phyloP scores from a whole-genome alignment of 1,140 invertebrate genomes.

The Coenobita brevimanus region DNA sequence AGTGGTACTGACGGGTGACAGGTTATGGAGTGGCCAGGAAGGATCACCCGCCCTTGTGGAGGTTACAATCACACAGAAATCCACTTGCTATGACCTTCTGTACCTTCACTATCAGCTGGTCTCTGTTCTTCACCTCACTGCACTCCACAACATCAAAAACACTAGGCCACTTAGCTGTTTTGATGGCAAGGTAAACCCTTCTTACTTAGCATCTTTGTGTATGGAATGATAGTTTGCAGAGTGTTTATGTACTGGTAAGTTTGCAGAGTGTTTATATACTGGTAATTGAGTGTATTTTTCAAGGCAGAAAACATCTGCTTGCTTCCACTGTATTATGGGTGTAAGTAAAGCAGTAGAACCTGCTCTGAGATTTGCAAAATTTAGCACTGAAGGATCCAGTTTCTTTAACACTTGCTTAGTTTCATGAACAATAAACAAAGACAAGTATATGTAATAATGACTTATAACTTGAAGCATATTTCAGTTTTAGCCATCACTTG shows the following conservation, averaged over 20 bases:
- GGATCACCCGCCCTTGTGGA: slow-evolving; percentile 72
- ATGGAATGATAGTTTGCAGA: neutral
- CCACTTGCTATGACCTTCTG: slow-evolving; percentile 74
- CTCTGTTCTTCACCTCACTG: slow-evolving; percentile 73
- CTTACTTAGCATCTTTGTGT: neutral
- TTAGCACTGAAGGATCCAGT: too few species aligned
- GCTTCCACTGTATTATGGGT: too few species aligned
- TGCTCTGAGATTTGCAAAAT: too few species aligned
- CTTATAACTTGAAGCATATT: too few species aligned
- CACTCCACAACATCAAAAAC: slow-evolving; percentile 74
- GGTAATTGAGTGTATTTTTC: too few species aligned
- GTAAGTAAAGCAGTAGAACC: too few species aligned
- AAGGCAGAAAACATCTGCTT: too few species aligned
- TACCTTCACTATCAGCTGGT: slow-evolving; percentile 74
- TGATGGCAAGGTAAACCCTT: slow-evolving; percentile 75
- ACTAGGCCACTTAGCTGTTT: slow-evolving; percentile 75
- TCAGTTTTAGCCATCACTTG: too few species aligned
- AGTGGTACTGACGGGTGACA: slow-evolving; percentile 74
- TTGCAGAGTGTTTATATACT: neutral
- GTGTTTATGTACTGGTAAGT: neutral
- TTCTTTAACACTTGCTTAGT: too few species aligned
- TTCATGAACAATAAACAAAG: too few species aligned
- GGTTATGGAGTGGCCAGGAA: slow-evolving; percentile 73
- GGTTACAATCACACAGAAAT: slow-evolving; percentile 75
- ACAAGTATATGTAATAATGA: too few species aligned